Evolutionary conservation across 2,113 vertebrate species (phyloP), one percentile per base, ranked within the genome.

Genomic region (Procapra przewalskii): DNA sequence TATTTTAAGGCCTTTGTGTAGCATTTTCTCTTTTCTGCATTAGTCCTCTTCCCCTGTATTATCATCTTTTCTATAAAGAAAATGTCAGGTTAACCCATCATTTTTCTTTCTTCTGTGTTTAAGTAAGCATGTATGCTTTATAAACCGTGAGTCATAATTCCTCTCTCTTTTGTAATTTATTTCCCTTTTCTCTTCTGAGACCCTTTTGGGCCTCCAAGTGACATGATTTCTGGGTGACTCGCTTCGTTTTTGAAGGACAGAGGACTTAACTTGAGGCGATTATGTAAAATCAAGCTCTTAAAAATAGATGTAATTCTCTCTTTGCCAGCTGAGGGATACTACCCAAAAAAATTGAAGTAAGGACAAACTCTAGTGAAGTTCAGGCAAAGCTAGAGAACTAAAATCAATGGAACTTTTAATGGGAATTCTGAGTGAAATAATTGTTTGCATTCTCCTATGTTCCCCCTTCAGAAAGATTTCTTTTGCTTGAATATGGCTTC

Each of bases 201-300:
- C 5, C 80, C 27, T 55, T 62, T 43, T 17, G 36, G 4, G 36
- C 50, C 50, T 86, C 77, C 89, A 12, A 54, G 29, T 88, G n/a
- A 14, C 62, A 62, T 50, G 45, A 62, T 50, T 97, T 93, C 55
- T 88, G 27, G 13, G 5, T 80, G 86, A 88, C 40, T 96, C 31
- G 31, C 45, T 95, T 94, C 86, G 5, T 60, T 83, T 96, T 36
- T 4, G 11, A 81, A 94, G 33, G 40, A 89, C 33, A 75, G 29
- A 57, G 11, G 50, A 64, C 45, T 81, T 36, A 62, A 62, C 54
- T 90, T 19, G 17, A 60, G 29, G 60, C 40, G 4, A 88, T 91
- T 82, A 95, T 82, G 14, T 88, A 71, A 96, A 96, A 83, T 84
- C n/a, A 87, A 13, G 54, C 36, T 75, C 94, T 88, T 81, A 79